Base-by-base conservation (phyloP, 2,113 vertebrate species). In the Megaleporinus macrocephalus region DNA sequence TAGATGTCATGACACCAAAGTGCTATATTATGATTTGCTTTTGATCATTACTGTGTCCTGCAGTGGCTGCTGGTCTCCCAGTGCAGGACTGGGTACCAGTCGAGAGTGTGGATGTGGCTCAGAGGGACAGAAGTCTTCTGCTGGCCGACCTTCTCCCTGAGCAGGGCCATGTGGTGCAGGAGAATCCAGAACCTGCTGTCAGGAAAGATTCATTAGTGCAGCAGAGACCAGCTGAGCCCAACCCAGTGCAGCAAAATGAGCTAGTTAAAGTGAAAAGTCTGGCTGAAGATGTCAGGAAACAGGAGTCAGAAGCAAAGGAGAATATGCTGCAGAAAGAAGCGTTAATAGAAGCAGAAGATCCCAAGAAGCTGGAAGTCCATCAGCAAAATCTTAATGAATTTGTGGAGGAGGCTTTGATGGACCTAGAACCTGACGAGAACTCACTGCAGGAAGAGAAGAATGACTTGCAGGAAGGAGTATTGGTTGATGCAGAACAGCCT, bases 81-180 rank as follows among this genome's bases (percentile, higher is more conserved):
- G 10, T 41, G 0, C 4, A 80, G 30, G 65, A 65, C 26, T 59
- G 5, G 26, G 61, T 4, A 18, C 41, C 36, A 65, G 62, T 0
- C 22, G 62, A 76, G 74, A 79, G 5, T 44, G 27, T 80, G 36
- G 73, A 24, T n/a, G 11, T 80, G 1, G 6, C 11, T 1, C 7
- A 72, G 49, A 74, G 70, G 16, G 49, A 88, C 0, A 73, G 44
- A 69, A 69, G 27, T 30, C 85, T 76, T 44, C 61, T 85, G 36
- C 12, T 78, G 75, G 83, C 44, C 24, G 88, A 89, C 13, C 0
- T 0, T 36, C n/a, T 90, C 22, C 89, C 89, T 29, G 44, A 51
- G 29, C 87, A 87, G 79, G 90, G 86, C 18, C 87, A 86, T 61
- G 87, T 90, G 41, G 85, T 82, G 80, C 85, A 86, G 78, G 87